Evolutionary conservation across 1,140 invertebrate species (phyloP).

Genomic region (Campoletis sonorensis): DNA sequence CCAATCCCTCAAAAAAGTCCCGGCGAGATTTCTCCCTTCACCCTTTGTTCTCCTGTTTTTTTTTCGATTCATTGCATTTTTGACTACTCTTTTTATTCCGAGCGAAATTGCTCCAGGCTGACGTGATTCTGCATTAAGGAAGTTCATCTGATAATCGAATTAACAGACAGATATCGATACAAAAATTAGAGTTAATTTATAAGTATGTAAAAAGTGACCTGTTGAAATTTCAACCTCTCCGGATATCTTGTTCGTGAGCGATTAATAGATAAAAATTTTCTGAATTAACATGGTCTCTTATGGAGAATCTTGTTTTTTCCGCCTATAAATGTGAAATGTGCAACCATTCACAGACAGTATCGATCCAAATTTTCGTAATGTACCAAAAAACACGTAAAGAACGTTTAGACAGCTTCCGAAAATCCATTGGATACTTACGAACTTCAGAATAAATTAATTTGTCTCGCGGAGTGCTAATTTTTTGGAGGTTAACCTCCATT

Average conservation of each 20-base stretch:
- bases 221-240: conserved; percentile 18
- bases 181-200: conserved; percentile 5
- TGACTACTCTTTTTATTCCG: no score
- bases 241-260: conserved; percentile 31
- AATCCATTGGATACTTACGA: conserved; percentile 35
- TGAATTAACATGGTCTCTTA: conserved; percentile 35
- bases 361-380: conserved; percentile 23
- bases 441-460: conserved; percentile 29
- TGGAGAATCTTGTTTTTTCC: background rate
- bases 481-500: conserved; percentile 15
- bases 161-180: no score
- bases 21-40: no score
- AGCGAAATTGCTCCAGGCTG: no score
- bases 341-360: conserved; percentile 34
- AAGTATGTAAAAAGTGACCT: conserved; percentile 21
- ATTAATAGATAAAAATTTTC: conserved; percentile 23
- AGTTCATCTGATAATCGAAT: no score
- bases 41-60: no score
- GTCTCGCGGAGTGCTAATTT: conserved; percentile 18
- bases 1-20: no score
- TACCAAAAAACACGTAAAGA: conserved; percentile 29
- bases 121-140: no score
- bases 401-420: conserved; percentile 27
- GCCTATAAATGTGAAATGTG: conserved; percentile 36
- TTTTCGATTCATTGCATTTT: no score